Conservation (phyloP, 2,888 invertebrate species). For the Dryobotodes eremita region DNA sequence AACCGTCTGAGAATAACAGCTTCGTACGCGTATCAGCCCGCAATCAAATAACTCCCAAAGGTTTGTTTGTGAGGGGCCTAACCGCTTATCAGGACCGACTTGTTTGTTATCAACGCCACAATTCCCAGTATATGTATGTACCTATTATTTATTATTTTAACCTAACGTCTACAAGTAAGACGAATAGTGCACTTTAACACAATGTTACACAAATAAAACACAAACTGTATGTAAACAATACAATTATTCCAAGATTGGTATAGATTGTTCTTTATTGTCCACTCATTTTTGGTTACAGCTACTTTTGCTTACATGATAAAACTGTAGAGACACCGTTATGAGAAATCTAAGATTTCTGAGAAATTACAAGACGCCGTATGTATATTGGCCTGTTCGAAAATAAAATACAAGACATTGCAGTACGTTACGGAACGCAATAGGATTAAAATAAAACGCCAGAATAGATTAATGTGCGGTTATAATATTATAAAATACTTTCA, state of each 20-base stretch:
- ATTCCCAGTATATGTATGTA: slow-evolving; percentile 9
- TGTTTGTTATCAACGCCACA: slow-evolving; percentile 53
- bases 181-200: background rate
- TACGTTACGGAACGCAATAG: slow-evolving; percentile 51
- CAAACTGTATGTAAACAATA: slow-evolving; percentile 61
- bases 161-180: background rate
- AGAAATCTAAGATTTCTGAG: slow-evolving; percentile 52
- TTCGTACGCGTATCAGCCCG: slow-evolving; percentile 17
- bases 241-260: slow-evolving; percentile 63
- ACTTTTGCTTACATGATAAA: slow-evolving; percentile 57
- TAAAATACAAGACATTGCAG: slow-evolving; percentile 36
- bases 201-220: slow-evolving; percentile 56
- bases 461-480: slow-evolving; percentile 86
- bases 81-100: slow-evolving; percentile 58
- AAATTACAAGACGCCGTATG: slow-evolving; percentile 38
- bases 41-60: slow-evolving; percentile 49
- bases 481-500: slow-evolving; percentile 90
- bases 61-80: slow-evolving; percentile 54
- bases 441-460: slow-evolving; percentile 72
- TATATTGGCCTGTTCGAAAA: slow-evolving; percentile 37
- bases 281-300: slow-evolving; percentile 62
- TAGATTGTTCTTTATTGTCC: slow-evolving; percentile 64
- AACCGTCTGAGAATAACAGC: slow-evolving; percentile 19
- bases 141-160: slow-evolving; percentile 15
- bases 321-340: slow-evolving; percentile 38